phyloP scores from a whole-genome alignment of 2,888 invertebrate species.

The Brachyptera risi region DNA sequence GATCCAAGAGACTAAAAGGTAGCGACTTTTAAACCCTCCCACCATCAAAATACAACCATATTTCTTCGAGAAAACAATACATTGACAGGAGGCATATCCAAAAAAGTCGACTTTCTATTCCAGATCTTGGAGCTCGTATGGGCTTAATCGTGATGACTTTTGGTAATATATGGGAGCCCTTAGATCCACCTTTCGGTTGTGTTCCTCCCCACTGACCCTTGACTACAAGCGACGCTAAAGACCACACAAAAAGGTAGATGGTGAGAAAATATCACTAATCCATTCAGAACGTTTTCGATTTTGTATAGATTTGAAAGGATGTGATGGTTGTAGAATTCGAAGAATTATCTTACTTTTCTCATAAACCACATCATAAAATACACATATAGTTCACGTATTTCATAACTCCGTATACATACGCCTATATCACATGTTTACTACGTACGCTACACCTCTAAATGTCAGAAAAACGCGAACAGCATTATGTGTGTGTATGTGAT shows the following conservation, averaged over 20 bases:
- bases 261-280: conserved; percentile 4
- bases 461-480: no score
- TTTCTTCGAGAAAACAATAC: conserved; percentile 14
- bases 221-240: not conserved
- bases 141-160: conserved; percentile 1
- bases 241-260: conserved; percentile 2
- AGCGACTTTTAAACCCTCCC: conserved; percentile 15
- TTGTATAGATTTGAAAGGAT: not conserved
- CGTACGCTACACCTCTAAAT: no score
- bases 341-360: no score
- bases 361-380: no score
- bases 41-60: not conserved
- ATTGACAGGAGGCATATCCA: conserved; percentile 5
- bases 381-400: no score
- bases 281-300: not conserved
- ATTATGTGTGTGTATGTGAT: no score
- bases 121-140: not conserved
- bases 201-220: not conserved
- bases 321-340: no score
- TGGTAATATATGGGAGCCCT: not conserved
- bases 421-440: no score
- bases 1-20: conserved; percentile 16
- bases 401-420: no score
- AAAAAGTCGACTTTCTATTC: conserved; percentile 1
- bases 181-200: not conserved